Evolutionary conservation across 2,888 invertebrate species (phyloP), one percentile per base, ranked within the genome.

Genomic region (Cosmorhoe ocellata): DNA sequence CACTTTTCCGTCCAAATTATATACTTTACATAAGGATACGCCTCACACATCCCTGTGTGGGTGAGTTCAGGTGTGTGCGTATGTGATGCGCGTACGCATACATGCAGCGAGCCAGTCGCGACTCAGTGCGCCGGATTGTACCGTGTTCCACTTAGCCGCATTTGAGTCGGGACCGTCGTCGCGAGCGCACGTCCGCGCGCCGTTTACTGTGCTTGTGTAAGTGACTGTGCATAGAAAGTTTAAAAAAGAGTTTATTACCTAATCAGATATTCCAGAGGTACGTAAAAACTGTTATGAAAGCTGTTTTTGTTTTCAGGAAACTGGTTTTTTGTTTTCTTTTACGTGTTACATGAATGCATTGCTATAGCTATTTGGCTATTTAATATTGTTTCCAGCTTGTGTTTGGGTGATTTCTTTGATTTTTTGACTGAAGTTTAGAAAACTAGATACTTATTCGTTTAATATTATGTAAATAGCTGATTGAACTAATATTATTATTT

Each of bases 141-240:
- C 43, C 61, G 49, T 65, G 90, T 90, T 90, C 90, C 90, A 90
- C 83, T 87, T 80, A 84, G 79, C 56, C 90, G 90, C 90, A 90
- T 90, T 90, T 88, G 82, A 76, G 73, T 77, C 57, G 63, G 60
- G 69, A 67, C 69, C 69, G 66, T 58, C 73, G 72, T 38, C 61
- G 69, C 61, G 74, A 52, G 58, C 78, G 75, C 74, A 76, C 81
- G 84, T 66, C 43, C 58, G 59, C 62, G 69, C 72, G 67, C 53
- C 51, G 56, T 48, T 24, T 55, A 60, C 61, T 69, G 74, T 75
- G 77, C 60, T 30, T 64, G 73, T 71, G 74, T 61, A 60, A 69
- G 72, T 70, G 69, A 66, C 61, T 64, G 76, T 76, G 76, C 10
- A 45, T 45, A 52, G 48, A 53, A 53, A 53, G 53, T 53, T 53